Conservation (phyloP, 2,113 vertebrate genomes). For the Pseudopodoces humilis region DNA sequence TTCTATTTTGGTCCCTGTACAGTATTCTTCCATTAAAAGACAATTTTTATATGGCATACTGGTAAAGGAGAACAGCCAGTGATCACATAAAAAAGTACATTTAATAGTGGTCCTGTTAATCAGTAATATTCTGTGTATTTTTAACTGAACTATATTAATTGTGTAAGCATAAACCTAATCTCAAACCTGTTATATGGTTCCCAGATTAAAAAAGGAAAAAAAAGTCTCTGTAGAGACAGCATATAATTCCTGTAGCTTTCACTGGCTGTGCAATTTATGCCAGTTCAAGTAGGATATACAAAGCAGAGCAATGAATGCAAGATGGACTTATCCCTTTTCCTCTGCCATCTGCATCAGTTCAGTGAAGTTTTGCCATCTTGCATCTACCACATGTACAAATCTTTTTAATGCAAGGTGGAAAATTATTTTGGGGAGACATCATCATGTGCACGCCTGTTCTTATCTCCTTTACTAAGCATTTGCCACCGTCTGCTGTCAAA, state of each 20-base stretch:
- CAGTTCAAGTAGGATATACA: neutral
- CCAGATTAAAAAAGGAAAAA: neutral
- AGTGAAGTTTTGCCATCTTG: neutral
- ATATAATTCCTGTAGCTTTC: neutral
- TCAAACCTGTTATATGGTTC: neutral
- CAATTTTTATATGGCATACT: slow-evolving; percentile 9
- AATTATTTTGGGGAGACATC: neutral
- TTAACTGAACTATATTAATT: neutral
- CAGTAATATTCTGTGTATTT: neutral
- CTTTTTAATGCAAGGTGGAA: neutral
- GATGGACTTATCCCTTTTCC: neutral
- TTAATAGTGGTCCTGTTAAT: neutral
- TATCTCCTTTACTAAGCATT: neutral
- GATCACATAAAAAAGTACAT: neutral
- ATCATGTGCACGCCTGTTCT: rapidly evolving
- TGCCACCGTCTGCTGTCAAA: neutral
- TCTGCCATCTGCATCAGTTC: neutral
- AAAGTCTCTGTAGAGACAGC: neutral
- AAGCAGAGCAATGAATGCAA: neutral
- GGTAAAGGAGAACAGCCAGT: neutral
- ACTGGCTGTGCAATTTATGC: neutral
- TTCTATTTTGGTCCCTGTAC: slow-evolving; percentile 61
- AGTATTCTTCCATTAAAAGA: slow-evolving; percentile 53
- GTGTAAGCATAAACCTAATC: neutral
- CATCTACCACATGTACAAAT: neutral